Conservation (phyloP, 2,797 vertebrate species). For the Xenops minutus region DNA sequence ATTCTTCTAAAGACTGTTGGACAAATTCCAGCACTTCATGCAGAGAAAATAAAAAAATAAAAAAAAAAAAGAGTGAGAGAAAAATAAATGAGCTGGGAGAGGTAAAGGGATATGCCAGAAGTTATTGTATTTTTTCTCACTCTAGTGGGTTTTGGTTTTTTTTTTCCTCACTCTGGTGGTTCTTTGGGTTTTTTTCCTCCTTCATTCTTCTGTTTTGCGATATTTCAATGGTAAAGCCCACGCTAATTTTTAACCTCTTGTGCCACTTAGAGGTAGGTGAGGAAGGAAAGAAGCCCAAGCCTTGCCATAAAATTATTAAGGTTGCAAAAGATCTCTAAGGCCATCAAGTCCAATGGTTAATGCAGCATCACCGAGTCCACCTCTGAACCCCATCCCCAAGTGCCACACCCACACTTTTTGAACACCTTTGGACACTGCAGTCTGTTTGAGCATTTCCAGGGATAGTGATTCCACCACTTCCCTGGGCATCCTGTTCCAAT, state of each 20-base stretch:
- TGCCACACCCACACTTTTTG: rapidly evolving
- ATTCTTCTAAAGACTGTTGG: neutral
- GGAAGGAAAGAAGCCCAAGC: neutral
- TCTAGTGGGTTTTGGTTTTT: too few species aligned
- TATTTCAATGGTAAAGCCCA: neutral
- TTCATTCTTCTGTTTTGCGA: neutral
- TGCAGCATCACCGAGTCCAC: neutral
- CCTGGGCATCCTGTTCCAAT: neutral
- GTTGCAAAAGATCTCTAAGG: neutral
- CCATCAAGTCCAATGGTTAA: too few species aligned
- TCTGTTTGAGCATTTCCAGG: neutral
- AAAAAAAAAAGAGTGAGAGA: too few species aligned
- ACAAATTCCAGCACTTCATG: neutral
- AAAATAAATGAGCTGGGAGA: neutral
- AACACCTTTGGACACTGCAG: neutral
- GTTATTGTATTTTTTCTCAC: neutral
- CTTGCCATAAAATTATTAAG: neutral
- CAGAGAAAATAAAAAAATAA: neutral
- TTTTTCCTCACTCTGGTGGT: rapidly evolving
- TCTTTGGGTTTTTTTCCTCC: neutral
- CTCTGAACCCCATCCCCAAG: neutral
- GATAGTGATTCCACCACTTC: neutral
- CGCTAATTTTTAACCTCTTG: neutral
- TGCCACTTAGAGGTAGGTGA: neutral
- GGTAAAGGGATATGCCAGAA: neutral